Base-by-base conservation (phyloP, 2,113 vertebrate species). In the Talpa occidentalis region DNA sequence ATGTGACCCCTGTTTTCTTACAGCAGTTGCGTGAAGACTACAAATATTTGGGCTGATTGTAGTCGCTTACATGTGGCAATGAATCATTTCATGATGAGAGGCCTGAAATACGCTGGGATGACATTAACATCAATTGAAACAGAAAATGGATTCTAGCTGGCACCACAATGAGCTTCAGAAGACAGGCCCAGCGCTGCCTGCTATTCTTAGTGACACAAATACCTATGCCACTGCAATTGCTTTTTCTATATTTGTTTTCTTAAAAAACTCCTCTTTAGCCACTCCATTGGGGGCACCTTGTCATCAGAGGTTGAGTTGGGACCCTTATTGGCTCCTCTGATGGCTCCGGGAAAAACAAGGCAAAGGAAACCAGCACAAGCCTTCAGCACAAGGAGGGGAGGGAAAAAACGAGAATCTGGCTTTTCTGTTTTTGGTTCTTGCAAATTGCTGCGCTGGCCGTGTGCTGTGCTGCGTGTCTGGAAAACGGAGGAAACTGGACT, bases 21-120 rank as follows among this genome's bases (percentile, higher is more conserved):
- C 24, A 47, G 67, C 92, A 93, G 91, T 95, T 97, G 80, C 82
- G 72, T 40, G 78, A 96, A 96, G 93, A 84, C 88, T 96, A 94
- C 73, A 95, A 97, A 96, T 96, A 97, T 97, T 98, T 97, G 92
- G 95, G 96, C 60, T 92, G 96, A 89, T 66, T 67, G n/a, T 86
- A 62, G 94, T 94, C 49, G 1, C 64, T 54, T 95, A 80, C 40
- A 56, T 32, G 44, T 82, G 56, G 67, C 95, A 91, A 59, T 96
- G 96, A 98, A 93, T 97, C 88, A 70, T 83, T 21, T 83, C 5
- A 7, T 95, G 95, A 97, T 97, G 94, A 96, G 97, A 97, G 90
- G 91, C 76, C 87, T 69, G 90, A 96, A 97, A 97, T 94, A 93
- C 90, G 70, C 90, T 17, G 91, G 79, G 91, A 92, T 80, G 90